phyloP scores from a whole-genome alignment of 2,888 invertebrate species.

The Apomyelois bistriatella region DNA sequence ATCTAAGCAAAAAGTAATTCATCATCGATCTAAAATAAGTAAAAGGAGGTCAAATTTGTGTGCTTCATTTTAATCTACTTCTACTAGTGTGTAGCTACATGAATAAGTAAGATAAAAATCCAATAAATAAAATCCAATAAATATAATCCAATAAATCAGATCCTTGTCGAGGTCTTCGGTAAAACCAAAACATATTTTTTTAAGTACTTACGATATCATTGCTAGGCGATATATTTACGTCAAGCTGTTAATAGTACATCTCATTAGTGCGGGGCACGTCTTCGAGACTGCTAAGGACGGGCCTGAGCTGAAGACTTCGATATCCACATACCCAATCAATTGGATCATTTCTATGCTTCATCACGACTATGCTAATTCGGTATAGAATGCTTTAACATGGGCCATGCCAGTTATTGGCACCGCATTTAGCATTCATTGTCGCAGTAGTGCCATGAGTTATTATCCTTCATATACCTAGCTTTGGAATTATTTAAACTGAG shows the following conservation, averaged over 20 bases:
- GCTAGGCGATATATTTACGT: conserved; percentile 58
- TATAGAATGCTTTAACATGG: conserved; percentile 45
- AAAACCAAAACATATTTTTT: neutral
- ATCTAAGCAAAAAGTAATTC: too few species aligned
- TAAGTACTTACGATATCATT: conserved; percentile 23
- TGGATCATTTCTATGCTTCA: conserved; percentile 49
- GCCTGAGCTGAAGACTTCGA: conserved; percentile 50
- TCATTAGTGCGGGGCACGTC: conserved; percentile 71
- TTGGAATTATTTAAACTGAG: too few species aligned
- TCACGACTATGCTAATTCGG: conserved; percentile 52
- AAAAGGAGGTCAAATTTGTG: too few species aligned
- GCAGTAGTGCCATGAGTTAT: conserved; percentile 26
- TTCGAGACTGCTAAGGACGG: conserved; percentile 58
- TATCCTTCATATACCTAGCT: too few species aligned
- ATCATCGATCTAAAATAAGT: too few species aligned
- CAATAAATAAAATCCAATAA: too few species aligned
- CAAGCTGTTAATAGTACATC: conserved; percentile 60
- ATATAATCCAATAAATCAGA: too few species aligned
- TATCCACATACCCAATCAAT: conserved; percentile 34
- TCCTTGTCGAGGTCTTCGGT: too few species aligned
- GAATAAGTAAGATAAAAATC: too few species aligned
- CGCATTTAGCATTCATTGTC: conserved; percentile 36
- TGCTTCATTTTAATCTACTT: too few species aligned
- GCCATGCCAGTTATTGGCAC: conserved; percentile 42
- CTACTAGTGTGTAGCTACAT: too few species aligned